A percentile compares a stretch with the other conserved stretches of the same genome.
phyloP scores from a whole-genome alignment of 2,797 vertebrate species.

The Kryptopterus vitreolus region DNA sequence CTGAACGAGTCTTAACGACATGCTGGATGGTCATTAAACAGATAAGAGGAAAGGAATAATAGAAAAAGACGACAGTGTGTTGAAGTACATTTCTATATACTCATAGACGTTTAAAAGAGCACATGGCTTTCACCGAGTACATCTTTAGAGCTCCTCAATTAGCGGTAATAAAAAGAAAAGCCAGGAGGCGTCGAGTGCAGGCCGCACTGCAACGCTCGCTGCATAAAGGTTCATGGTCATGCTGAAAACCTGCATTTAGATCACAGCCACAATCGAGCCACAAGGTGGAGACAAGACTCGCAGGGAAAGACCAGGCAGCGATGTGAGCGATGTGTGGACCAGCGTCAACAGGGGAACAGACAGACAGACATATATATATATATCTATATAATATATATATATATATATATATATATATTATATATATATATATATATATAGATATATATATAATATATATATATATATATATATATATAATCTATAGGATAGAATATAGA shows the following conservation, averaged over 20 bases:
- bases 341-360: too few relatives aligned
- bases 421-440: too few relatives aligned
- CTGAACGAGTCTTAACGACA: not conserved
- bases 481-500: too few relatives aligned
- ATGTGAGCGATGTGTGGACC: not conserved
- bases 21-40: not conserved
- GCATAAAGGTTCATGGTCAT: not conserved
- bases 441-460: too few relatives aligned
- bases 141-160: not conserved
- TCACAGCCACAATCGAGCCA: slow-evolving; percentile 4
- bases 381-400: too few relatives aligned
- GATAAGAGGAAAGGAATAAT: too few relatives aligned
- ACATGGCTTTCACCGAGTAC: slow-evolving; percentile 4
- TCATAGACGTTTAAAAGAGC: not conserved
- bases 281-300: slow-evolving; percentile 13
- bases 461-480: too few relatives aligned
- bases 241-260: too few relatives aligned
- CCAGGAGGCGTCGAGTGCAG: not conserved
- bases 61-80: not conserved
- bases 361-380: too few relatives aligned
- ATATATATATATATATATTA: too few relatives aligned
- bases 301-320: not conserved
- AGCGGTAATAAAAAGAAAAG: not conserved
- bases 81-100: not conserved
- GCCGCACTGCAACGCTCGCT: not conserved